A percentile compares a stretch with the other conserved stretches of the same genome.
These are phyloP conservation scores for Andricus quercusramuli DNA, from an alignment of 2,888 invertebrate species.

Conservation along the genomic window DNA sequence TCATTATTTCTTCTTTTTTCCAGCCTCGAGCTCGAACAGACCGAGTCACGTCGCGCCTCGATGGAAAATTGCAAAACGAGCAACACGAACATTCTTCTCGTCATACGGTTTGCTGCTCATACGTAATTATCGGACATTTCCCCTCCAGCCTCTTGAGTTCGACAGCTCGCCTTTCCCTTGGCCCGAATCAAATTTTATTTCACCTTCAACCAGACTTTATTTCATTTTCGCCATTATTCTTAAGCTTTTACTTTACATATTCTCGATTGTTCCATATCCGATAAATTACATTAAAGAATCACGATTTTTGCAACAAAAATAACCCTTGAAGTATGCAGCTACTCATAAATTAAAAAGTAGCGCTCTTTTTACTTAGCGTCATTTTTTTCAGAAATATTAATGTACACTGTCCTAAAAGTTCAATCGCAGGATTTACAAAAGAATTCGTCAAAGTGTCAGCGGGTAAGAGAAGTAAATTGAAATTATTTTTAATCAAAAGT, in stretches of 20 bases:
- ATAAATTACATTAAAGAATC: neutral
- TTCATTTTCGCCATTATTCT: conserved; percentile 62
- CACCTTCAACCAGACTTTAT: conserved; percentile 52
- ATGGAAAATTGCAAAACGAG: conserved; percentile 57
- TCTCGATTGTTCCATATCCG: conserved; percentile 18
- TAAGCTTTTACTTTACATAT: conserved; percentile 57
- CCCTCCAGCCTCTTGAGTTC: conserved; percentile 41
- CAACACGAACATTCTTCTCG: conserved; percentile 54
- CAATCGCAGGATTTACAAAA: no score
- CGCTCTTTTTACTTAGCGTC: no score
- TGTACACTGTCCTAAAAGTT: no score
- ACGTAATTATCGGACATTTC: conserved; percentile 70
- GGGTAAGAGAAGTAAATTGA: no score
- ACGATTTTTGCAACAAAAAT: neutral
- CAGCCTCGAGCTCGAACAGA: conserved; percentile 38
- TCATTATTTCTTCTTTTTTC: conserved; percentile 10
- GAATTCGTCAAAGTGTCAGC: no score
- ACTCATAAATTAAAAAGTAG: no score
- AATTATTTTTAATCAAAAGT: no score
- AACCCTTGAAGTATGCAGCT: no score
- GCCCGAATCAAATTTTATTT: conserved; percentile 55
- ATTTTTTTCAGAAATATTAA: no score
- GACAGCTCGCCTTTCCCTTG: conserved; percentile 33
- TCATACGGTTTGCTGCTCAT: conserved; percentile 66
- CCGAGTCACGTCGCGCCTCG: conserved; percentile 45